These are phyloP conservation scores for Carassius carassius DNA, from an alignment of 2,113 vertebrate species.

Conservation along the genomic window DNA sequence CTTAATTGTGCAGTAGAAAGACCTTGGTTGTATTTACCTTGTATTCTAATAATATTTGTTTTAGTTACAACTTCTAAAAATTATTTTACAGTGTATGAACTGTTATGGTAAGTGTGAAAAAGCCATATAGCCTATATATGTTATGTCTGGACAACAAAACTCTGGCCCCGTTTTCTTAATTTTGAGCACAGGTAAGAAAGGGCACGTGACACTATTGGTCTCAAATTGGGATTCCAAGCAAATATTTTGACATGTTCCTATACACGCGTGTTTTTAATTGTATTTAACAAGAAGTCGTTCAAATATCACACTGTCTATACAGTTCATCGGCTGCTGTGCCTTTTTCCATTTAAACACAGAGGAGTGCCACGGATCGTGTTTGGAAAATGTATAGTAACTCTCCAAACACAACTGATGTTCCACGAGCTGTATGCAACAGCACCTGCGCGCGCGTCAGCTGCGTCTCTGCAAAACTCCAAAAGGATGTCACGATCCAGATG, in stretches of 20 bases:
- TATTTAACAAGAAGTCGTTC: background rate
- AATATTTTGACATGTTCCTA: background rate
- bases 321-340: background rate
- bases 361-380: background rate
- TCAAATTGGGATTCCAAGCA: background rate
- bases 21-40: too few species aligned
- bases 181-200: background rate
- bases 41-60: too few species aligned
- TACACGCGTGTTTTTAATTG: background rate
- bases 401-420: conserved; percentile 13
- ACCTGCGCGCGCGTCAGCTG: conserved; percentile 46
- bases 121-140: background rate
- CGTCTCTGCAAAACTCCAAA: conserved; percentile 43
- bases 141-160: background rate
- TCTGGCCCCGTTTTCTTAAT: background rate
- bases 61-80: too few species aligned
- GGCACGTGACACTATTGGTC: background rate
- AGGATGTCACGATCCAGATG: conserved; percentile 53
- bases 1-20: too few species aligned
- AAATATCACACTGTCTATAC: background rate
- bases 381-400: conserved; percentile 11
- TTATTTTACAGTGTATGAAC: background rate
- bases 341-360: background rate
- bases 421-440: conserved; percentile 37
- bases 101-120: background rate